Percentiles rank a stretch among this genome's conserved stretches.
Evolutionary conservation across 2,888 invertebrate species (phyloP).

Genomic region (Drosophila colorata): DNA sequence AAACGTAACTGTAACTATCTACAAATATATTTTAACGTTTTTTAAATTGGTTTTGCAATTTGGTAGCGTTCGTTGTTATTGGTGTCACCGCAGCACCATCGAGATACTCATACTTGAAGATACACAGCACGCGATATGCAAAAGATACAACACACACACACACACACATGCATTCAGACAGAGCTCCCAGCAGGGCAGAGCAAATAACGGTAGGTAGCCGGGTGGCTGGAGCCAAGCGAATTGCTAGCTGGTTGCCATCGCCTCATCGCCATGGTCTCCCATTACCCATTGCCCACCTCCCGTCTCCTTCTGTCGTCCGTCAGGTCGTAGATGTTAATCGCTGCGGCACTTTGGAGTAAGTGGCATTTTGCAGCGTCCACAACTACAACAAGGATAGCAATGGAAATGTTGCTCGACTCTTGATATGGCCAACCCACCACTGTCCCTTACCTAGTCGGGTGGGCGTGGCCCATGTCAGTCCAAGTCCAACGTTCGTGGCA

Average conservation of each 20-base stretch:
- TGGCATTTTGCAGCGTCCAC: conserved; percentile 76
- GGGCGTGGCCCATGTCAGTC: conserved; percentile 72
- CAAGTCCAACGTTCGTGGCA: conserved; percentile 67
- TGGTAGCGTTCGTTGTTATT: conserved; percentile 45
- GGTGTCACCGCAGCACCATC: conserved; percentile 51
- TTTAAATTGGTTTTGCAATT: conserved; percentile 76
- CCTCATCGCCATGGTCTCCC: conserved; percentile 22
- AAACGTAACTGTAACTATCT: conserved; percentile 57
- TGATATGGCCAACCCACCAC: conserved; percentile 45
- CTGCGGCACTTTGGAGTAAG: conserved; percentile 79
- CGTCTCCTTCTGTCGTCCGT: conserved; percentile 41
- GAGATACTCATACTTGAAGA: conserved; percentile 75
- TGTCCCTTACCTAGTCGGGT: conserved; percentile 38
- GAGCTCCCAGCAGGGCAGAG: conserved; percentile 32
- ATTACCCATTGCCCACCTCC: conserved; percentile 7
- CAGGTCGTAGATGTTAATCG: conserved; percentile 81
- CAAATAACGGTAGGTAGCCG: conserved; percentile 68
- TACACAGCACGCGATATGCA: conserved; percentile 71
- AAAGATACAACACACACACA: conserved; percentile 58
- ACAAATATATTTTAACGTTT: conserved; percentile 54
- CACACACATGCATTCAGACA: conserved; percentile 15
- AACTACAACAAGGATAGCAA: conserved; percentile 33
- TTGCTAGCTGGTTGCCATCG: conserved; percentile 45
- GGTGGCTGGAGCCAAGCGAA: conserved; percentile 33
- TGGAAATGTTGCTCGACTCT: conserved; percentile 48